Base-by-base conservation (phyloP, 1,140 invertebrate genomes). In the Whitmania pigra region DNA sequence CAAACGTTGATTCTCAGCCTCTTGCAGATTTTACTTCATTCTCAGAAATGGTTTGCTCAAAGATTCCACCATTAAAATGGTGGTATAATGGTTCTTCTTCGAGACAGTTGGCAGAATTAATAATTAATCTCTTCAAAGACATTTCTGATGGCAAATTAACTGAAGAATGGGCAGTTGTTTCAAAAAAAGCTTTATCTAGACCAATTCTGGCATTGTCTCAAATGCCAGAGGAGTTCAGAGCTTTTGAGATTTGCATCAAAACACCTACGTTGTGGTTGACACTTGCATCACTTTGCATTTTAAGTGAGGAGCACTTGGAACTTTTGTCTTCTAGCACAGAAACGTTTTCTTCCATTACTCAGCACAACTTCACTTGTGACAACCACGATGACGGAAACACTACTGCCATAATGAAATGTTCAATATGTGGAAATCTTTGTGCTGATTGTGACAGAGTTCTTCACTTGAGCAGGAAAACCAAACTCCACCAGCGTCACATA, bases 371-470 rank as follows among this genome's bases (percentile, higher is more conserved):
- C 9, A 88, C 89, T 43, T 99, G 95, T 83, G 89, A 87, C 68
- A 99, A 99, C 82, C 95, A 99, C 80, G 95, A 99, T 79, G 95
- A 99, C 80, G 91, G 92, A 1, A 88, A 92, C 78, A 99, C 94
- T 0, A 85, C 88, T 1, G 94, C 94, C 0, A 91, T 96, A 57
- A 92, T 98, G 66, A 89, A 85, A 72, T 99, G 95, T 80, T 89
- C 88, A 72, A 85, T 87, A 11, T 99, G 95, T 80, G 92, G 92
- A 5, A 91, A 93, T 76, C 84, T 97, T 18, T 99, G 95, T 81
- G 88, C 89, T 0, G 95, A 97, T 78, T 99, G 95, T 82, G 94
- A 97, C 82, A 85, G 92, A 31, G 91, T 94, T 78, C 83, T 99
- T 7, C 95, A 99, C 83, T 85, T 98, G 36, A 92, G 93, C 78